Evolutionary conservation across 2,888 invertebrate genomes (phyloP).

Genomic region (Agrilus mali): DNA sequence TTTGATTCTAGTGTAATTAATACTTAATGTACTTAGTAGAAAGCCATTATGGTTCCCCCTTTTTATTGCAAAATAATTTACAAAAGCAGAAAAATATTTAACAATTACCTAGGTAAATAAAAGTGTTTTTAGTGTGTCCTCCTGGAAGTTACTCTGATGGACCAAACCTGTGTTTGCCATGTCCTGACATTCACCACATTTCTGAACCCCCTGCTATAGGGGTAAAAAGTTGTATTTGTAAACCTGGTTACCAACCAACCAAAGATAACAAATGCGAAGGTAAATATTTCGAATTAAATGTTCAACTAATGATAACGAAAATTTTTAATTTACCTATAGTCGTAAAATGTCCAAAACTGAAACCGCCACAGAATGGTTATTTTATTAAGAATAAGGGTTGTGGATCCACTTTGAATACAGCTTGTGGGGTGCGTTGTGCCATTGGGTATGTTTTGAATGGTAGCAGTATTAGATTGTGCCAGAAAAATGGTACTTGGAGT

Average conservation of each 20-base stretch:
- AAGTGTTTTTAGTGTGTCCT: conserved; percentile 43
- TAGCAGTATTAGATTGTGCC: conserved; percentile 47
- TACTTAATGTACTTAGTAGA: too few relatives aligned
- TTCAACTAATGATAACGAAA: neutral
- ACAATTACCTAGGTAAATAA: neutral
- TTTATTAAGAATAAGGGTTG: conserved; percentile 49
- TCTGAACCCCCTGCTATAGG: conserved; percentile 44
- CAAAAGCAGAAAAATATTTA: too few relatives aligned
- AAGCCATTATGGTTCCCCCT: too few relatives aligned
- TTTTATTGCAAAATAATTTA: too few relatives aligned
- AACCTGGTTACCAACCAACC: conserved; percentile 42
- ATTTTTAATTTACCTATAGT: conserved; percentile 29
- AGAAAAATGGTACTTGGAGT: conserved; percentile 52
- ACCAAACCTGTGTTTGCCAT: conserved; percentile 36
- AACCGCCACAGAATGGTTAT: conserved; percentile 50
- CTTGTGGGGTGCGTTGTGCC: conserved; percentile 54
- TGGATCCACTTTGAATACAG: conserved; percentile 53
- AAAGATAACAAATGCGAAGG: conserved; percentile 43
- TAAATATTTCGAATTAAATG: conserved; percentile 19
- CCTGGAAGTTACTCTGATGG: conserved; percentile 52
- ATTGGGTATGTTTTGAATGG: conserved; percentile 43
- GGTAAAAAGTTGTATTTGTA: conserved; percentile 45
- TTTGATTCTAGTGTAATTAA: too few relatives aligned
- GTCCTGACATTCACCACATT: conserved; percentile 51
- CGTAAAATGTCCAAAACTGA: conserved; percentile 45